Evolutionary conservation across 1,140 invertebrate species (phyloP), one percentile per base, ranked within the genome.

Genomic region (Luehdorfia chinensis): DNA sequence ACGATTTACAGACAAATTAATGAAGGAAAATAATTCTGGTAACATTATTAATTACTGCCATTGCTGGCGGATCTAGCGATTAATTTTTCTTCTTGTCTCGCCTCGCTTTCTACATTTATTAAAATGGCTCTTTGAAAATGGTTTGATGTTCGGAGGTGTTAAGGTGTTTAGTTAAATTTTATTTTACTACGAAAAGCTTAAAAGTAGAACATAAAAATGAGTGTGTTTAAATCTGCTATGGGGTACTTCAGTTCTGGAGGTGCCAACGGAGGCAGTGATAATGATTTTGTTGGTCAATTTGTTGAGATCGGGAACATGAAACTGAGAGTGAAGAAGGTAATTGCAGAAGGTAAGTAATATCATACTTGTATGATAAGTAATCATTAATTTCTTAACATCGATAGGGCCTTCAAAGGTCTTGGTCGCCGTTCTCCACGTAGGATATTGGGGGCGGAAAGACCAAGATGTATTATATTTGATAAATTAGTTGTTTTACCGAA

Each of bases 261-360:
- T 73, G 64, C 87, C 70, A 63, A 87, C 75, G 88, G 89, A 58
- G 76, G 85, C 55, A 85, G 85, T 74, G 93, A 94, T 63, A 96
- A 96, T 88, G 94, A 96, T 83, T 97, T 96, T 86, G 93, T 98
- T 50, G 96, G 96, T 19, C 95, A 97, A 88, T 89, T 91, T 60
- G 90, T 98, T 33, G 96, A 98, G 88, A 91, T 98, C 59, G 95
- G 93, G 58, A 94, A 93, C 76, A 93, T 96, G 72, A 97, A 95
- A 89, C 87, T 98, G 47, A 90, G 94, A 78, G 94, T 97, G 33
- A 96, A 94, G 84, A 93, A 92, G 88, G 92, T 97, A 63, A 95
- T 98, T 59, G 96, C 96, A 36, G 96, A 98, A 94, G 96, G 97
- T 97, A 88, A 86, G 87, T 55, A 36, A 34, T 46, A 43, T 36